phyloP scores from a whole-genome alignment of 2,797 vertebrate genomes.

The Neosilurus hyrtlii region DNA sequence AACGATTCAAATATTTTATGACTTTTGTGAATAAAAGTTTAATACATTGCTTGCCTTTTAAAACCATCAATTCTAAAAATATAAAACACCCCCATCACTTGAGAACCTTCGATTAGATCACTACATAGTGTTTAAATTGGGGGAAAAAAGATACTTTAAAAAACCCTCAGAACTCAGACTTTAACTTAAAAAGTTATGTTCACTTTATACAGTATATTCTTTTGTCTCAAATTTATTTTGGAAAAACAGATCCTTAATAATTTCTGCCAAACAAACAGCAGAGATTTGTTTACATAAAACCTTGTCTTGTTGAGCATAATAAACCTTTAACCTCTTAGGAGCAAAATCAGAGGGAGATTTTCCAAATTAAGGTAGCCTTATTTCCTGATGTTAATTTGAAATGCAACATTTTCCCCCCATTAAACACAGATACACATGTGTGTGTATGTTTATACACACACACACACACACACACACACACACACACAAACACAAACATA shows the following conservation, averaged over 20 bases:
- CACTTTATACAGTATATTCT: not conserved
- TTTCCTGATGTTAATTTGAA: no score
- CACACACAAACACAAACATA: no score
- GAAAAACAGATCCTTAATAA: slow-evolving; percentile 1
- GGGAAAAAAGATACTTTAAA: not conserved
- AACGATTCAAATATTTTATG: no score
- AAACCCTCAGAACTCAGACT: no score
- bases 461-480: no score
- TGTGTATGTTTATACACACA: no score
- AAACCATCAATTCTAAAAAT: not conserved
- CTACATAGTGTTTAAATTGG: not conserved
- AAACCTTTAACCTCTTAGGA: not conserved
- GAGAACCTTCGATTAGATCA: not conserved
- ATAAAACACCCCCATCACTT: not conserved
- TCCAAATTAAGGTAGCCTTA: no score
- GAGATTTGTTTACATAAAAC: not conserved
- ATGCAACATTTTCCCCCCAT: no score
- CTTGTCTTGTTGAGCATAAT: not conserved
- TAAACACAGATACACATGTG: no score
- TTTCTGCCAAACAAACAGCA: not conserved
- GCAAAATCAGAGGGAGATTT: not conserved
- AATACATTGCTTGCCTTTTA: not conserved
- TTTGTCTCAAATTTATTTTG: not conserved
- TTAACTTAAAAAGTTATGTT: not conserved
- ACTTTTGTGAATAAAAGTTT: not conserved